A percentile compares a stretch with the other conserved stretches of the same genome.
These are phyloP conservation scores for Alsophila aescularia DNA, from an alignment of 2,888 invertebrate genomes.

Conservation along the genomic window DNA sequence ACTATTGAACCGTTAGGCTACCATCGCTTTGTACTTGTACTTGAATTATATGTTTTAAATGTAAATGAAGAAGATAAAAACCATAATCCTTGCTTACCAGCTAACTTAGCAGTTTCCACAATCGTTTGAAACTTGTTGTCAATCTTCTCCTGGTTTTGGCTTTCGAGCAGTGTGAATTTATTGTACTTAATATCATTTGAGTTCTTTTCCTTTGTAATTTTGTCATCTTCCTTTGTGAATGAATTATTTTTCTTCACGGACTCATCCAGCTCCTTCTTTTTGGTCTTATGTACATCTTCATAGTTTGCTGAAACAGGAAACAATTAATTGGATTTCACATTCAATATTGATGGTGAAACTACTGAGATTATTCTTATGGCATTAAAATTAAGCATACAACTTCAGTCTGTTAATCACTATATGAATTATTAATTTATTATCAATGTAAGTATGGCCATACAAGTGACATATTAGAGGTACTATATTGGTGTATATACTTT, in stretches of 20 bases:
- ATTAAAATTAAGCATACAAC: too few species aligned
- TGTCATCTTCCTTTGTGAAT: constrained; percentile 75
- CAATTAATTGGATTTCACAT: not conserved
- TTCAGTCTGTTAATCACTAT: too few species aligned
- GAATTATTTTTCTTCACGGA: constrained; percentile 67
- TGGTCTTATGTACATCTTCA: constrained; percentile 63
- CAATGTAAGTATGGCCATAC: too few species aligned
- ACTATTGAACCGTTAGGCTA: too few species aligned
- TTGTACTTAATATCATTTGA: constrained; percentile 74
- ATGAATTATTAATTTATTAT: too few species aligned
- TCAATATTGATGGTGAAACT: too few species aligned
- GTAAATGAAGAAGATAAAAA: not conserved
- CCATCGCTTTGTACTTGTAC: too few species aligned
- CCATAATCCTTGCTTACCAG: constrained; percentile 20
- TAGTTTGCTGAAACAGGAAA: constrained; percentile 57
- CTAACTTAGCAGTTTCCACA: constrained; percentile 61
- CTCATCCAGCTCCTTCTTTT: constrained; percentile 69
- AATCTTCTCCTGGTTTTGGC: constrained; percentile 78
- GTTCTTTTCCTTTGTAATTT: constrained; percentile 73
- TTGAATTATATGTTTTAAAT: not conserved
- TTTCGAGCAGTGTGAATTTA: constrained; percentile 70
- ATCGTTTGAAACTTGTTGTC: constrained; percentile 69
- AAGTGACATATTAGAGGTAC: too few species aligned
- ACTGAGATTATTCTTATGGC: too few species aligned
- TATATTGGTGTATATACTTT: too few species aligned